Evolutionary conservation across 2,888 invertebrate species (phyloP), one percentile per base, ranked within the genome.

Genomic region (Phragmatobia fuliginosa): DNA sequence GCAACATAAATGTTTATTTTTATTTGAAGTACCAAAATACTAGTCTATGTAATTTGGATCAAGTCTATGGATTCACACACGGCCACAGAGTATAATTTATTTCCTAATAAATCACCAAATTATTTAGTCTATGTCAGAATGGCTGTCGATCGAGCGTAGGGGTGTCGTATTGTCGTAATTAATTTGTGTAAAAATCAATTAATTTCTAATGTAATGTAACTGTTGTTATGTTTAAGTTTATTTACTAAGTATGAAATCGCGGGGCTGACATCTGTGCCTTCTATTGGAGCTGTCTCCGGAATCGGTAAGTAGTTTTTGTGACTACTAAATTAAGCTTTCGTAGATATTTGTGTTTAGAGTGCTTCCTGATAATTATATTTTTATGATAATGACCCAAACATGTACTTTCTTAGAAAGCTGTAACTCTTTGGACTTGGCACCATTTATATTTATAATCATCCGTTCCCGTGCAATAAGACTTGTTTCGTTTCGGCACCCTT

Each of bases 131-230:
- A 52, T 58, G 36, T 45, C 87, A 88, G 90, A 88, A 91, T 92
- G 92, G 92, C 92, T 91, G 91, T 89, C 90, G 88, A 87, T 90
- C 87, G 90, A 90, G 91, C 86, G 88, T 89, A 90, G 85, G 88
- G 83, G 83, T 86, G 84, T 85, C 74, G 83, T 88, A 85, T 87
- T 87, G 83, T 88, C 80, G 87, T 89, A 87, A 90, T 88, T 89
- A 89, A 82, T 83, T 87, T 85, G 82, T 79, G 76, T 80, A 75
- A 82, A 85, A 86, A 86, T 85, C 83, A 87, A 84, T 83, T 85
- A 82, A 79, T 84, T 84, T 71, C 81, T 85, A 82, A 88, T 91
- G 88, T 89, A 85, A 85, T 78, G 75, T 80, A 79, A 78, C 74
- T 83, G 75, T 78, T 79, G 79, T 74, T 82, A 83, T 68, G 77